Evolutionary conservation across 1,140 invertebrate species (phyloP), one percentile per base, ranked within the genome.

Genomic region (Propsilocerus akamusi): DNA sequence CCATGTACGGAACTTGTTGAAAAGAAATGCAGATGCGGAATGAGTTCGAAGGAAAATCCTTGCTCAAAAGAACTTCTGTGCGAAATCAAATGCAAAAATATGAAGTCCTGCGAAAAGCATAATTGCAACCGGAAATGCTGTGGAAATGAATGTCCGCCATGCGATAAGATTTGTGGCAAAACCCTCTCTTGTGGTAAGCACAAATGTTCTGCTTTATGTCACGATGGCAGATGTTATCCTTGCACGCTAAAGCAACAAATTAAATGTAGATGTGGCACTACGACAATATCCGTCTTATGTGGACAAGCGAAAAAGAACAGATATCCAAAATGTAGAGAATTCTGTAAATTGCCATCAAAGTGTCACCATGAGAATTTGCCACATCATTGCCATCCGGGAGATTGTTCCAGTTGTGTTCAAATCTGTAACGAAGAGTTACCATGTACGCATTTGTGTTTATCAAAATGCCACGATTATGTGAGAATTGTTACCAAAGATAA

Each of bases 91-190:
- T 97, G 92, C 62, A 83, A 80, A 54, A 78, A 76, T 34, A 73
- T 80, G 49, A 75, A 80, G 48, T 78, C 86, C 48, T 97, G 92
- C 66, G 77, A 82, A 3, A 80, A 83, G 55, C 91, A 97, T 71
- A 70, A 76, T 2, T 96, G 92, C 65, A 92, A 86, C 59, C 75
- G 77, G 55, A 95, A 93, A 71, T 92, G 88, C 60, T 91, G 87
- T 65, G 78, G 82, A 64, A 82, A 83, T 7, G 76, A 79, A 56
- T 93, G 88, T 65, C 81, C 86, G 46, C 73, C 78, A 0, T 97
- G 92, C 68, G 87, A 93, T 58, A 90, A 92, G 64, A 67, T 75
- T 1, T 97, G 92, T 68, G 82, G 83, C 7, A 81, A 80, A 61
- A 80, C 75, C 1, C 64, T 95, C 2, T 77, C 77, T 17, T 96